Percentiles rank a stretch among this genome's conserved stretches.
Conservation (phyloP, 2,888 invertebrate species). For the Gandaritis pyraliata region DNA sequence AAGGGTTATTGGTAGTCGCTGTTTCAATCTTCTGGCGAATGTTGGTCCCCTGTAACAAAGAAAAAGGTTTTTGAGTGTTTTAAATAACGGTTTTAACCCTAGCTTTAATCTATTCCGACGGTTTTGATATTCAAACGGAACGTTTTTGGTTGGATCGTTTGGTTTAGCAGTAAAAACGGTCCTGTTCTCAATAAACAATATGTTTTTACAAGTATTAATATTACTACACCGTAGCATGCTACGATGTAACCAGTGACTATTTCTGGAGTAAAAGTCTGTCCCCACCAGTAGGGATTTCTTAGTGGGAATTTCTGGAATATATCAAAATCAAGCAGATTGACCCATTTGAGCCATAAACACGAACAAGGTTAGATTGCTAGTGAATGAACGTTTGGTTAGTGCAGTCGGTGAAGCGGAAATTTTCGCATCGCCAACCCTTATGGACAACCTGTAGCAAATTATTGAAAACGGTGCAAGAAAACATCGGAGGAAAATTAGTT, state of each 20-base stretch:
- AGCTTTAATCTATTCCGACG: too few species aligned
- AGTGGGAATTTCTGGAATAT: too few species aligned
- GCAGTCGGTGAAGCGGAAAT: conserved; percentile 18
- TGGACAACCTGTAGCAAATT: background rate
- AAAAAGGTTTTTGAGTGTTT: conserved; percentile 20
- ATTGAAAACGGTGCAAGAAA: background rate
- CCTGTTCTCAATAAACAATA: too few species aligned
- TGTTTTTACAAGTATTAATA: too few species aligned
- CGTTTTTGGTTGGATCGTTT: too few species aligned
- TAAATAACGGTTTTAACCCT: background rate
- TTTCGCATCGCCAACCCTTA: conserved; percentile 24
- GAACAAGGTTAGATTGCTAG: conserved; percentile 10
- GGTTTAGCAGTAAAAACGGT: too few species aligned
- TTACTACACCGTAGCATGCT: too few species aligned
- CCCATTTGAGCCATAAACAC: conserved; percentile 5
- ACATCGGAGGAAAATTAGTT: background rate
- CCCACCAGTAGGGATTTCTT: too few species aligned
- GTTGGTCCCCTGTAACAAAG: conserved; percentile 78
- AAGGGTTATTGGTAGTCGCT: conserved; percentile 33
- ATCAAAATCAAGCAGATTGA: too few species aligned
- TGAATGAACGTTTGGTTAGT: conserved; percentile 16
- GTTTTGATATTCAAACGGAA: too few species aligned
- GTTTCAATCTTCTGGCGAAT: conserved; percentile 43
- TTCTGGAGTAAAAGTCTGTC: too few species aligned
- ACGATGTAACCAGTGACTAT: too few species aligned